Evolutionary conservation across 2,797 vertebrate genomes (phyloP).

Genomic region (Scyliorhinus canicula): DNA sequence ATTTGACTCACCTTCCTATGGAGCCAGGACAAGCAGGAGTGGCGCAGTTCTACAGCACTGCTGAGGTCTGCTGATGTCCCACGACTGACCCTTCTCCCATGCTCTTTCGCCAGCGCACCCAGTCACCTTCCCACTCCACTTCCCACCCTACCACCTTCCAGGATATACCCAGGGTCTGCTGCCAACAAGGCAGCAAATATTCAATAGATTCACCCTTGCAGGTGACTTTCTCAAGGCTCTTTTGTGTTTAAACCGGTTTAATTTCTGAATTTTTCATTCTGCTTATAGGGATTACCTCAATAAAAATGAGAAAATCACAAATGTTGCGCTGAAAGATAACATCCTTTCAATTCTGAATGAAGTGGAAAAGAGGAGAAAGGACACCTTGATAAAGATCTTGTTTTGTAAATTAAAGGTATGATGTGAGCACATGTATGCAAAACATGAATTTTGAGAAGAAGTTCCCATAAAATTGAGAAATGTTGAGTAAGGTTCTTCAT

Average conservation of each 20-base stretch:
- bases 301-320: constrained; percentile 39
- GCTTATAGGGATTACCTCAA: constrained; percentile 28
- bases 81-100: background rate
- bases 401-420: constrained; percentile 61
- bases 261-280: background rate
- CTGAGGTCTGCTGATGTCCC: background rate
- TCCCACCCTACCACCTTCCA: background rate
- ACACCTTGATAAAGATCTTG: constrained; percentile 58
- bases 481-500: background rate
- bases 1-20: background rate
- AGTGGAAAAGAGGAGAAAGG: constrained; percentile 59
- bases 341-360: constrained; percentile 51
- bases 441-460: background rate
- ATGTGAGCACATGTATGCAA: background rate
- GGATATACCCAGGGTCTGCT: background rate
- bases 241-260: background rate
- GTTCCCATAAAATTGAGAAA: background rate
- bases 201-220: background rate
- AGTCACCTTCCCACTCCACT: too few species aligned
- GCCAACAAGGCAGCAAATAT: background rate
- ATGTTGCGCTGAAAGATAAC: constrained; percentile 41
- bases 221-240: background rate
- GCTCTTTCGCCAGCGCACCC: background rate
- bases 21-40: background rate
- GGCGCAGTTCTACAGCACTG: background rate